Evolutionary conservation across 2,888 invertebrate genomes (phyloP).

Genomic region (Choristoneura rosaceana): DNA sequence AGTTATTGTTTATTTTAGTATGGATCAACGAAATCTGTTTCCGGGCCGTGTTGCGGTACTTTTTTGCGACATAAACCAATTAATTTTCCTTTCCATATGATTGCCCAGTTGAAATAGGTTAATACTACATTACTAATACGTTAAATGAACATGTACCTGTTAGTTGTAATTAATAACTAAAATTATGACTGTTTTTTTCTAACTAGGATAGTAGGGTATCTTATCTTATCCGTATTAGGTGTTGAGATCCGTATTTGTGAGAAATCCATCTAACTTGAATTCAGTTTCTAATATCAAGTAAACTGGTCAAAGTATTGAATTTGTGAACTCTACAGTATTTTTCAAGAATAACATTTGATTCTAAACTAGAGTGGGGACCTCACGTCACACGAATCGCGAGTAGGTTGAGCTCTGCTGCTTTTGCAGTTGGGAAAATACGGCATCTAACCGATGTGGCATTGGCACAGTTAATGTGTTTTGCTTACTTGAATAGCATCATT

Average conservation of each 20-base stretch:
- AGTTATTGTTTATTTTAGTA: constrained; percentile 50
- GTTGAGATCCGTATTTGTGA: neutral
- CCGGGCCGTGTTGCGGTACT: constrained; percentile 9
- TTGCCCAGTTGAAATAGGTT: neutral
- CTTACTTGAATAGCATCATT: too few species aligned
- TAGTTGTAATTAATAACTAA: neutral
- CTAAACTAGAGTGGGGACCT: too few species aligned
- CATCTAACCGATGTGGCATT: too few species aligned
- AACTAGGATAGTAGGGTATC: neutral
- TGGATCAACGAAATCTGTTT: neutral
- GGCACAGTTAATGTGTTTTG: too few species aligned
- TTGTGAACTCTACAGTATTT: too few species aligned
- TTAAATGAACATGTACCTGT: neutral
- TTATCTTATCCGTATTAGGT: neutral
- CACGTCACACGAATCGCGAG: too few species aligned
- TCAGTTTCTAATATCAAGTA: too few species aligned
- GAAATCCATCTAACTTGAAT: too few species aligned
- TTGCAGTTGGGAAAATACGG: too few species aligned
- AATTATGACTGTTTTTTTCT: neutral
- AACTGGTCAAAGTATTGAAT: too few species aligned
- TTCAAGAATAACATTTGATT: too few species aligned
- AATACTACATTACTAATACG: neutral
- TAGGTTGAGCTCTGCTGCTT: too few species aligned
- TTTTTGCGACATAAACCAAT: neutral
- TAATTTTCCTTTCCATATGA: neutral